phyloP scores from a whole-genome alignment of 2,888 invertebrate genomes.

The Ornithoptera alexandrae region DNA sequence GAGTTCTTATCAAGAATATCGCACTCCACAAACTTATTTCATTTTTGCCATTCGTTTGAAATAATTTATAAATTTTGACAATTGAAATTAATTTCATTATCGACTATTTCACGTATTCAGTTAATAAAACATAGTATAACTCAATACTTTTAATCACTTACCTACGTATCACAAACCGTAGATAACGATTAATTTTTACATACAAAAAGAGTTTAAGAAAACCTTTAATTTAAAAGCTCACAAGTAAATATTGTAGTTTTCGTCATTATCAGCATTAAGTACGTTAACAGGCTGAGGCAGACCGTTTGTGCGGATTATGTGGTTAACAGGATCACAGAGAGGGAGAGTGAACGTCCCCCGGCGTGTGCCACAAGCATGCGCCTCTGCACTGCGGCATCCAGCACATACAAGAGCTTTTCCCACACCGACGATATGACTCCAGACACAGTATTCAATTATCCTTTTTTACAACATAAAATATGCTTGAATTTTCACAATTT shows the following conservation, averaged over 20 bases:
- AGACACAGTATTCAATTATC: conserved; percentile 20
- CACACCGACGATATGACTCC: conserved; percentile 8
- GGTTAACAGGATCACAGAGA: conserved; percentile 37
- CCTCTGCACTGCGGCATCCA: conserved; percentile 67
- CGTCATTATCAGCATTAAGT: background rate
- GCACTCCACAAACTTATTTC: background rate
- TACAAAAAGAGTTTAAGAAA: background rate
- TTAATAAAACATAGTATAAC: background rate
- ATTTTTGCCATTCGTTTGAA: background rate
- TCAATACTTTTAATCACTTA: too few species aligned
- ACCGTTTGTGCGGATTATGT: conserved; percentile 35
- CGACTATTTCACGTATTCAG: background rate
- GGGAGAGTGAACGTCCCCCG: conserved; percentile 39
- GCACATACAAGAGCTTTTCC: conserved; percentile 32
- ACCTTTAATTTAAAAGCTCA: background rate
- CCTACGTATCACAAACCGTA: too few species aligned
- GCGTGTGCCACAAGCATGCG: conserved; percentile 48
- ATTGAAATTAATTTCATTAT: conserved; percentile 14
- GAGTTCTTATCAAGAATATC: background rate
- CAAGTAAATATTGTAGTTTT: background rate
- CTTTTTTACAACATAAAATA: background rate
- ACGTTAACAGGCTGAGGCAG: background rate
- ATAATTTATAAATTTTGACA: background rate
- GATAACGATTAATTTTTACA: too few species aligned
- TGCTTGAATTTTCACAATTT: background rate